A percentile compares a stretch with the other conserved stretches of the same genome.
Evolutionary conservation across 2,888 invertebrate genomes (phyloP).

Genomic region (Thymelicus acteon): DNA sequence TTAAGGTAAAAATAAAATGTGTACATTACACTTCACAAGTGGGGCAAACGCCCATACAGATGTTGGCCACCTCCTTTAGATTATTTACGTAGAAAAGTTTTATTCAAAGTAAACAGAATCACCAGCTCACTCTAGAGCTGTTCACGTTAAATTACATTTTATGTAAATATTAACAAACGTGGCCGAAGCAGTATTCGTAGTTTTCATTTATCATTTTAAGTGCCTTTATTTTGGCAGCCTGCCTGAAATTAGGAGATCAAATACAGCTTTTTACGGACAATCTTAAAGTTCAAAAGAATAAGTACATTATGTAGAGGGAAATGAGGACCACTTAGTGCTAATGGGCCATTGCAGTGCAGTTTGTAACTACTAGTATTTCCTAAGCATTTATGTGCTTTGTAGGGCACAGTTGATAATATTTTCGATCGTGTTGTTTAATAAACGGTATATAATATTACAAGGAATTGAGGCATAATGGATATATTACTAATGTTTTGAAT

Average conservation of each 20-base stretch:
- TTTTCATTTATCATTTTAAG: constrained; percentile 33
- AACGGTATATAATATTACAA: no score
- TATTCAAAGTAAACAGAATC: constrained; percentile 1
- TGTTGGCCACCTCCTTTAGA: no score
- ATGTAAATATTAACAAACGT: constrained; percentile 32
- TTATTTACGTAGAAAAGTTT: no score
- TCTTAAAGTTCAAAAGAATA: constrained; percentile 8
- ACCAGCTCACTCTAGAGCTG: constrained; percentile 3
- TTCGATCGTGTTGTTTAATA: no score
- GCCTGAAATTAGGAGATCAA: constrained; percentile 26
- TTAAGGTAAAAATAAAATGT: no score
- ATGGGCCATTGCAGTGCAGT: neutral
- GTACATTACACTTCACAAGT: no score
- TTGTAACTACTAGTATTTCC: neutral
- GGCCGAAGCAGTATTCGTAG: constrained; percentile 14
- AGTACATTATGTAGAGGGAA: constrained; percentile 3
- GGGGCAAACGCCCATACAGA: no score
- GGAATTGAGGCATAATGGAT: no score
- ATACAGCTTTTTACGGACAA: constrained; percentile 11
- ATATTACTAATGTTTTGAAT: no score
- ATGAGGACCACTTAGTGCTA: constrained; percentile 3
- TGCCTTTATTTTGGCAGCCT: constrained; percentile 28
- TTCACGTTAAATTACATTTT: constrained; percentile 29
- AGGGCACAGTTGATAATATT: no score
- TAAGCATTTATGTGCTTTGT: neutral